phyloP scores from a whole-genome alignment of 1,140 invertebrate species.

The Lepidurus packardi region DNA sequence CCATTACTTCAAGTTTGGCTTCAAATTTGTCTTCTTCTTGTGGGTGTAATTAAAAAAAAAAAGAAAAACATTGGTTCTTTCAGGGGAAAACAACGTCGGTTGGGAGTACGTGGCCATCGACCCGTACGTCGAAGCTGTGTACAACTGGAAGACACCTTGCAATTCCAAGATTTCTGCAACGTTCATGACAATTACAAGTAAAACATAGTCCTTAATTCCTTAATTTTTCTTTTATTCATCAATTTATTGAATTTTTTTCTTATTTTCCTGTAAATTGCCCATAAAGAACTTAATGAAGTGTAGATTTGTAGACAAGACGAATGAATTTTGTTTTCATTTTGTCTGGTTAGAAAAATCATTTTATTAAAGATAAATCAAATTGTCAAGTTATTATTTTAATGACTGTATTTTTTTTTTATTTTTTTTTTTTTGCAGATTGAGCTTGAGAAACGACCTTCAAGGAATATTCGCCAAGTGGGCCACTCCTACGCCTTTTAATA shows the following conservation, averaged over 20 bases:
- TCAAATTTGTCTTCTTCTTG: not conserved
- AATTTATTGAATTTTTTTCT: too few species aligned
- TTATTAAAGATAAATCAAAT: not conserved
- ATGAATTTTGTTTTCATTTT: too few species aligned
- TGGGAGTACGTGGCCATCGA: conserved; percentile 16
- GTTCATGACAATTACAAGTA: not conserved
- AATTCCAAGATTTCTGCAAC: not conserved
- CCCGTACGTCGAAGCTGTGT: conserved; percentile 4
- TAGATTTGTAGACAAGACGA: too few species aligned
- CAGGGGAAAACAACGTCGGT: not conserved
- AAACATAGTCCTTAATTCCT: not conserved
- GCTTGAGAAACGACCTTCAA: conserved; percentile 12
- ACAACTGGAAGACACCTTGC: not conserved
- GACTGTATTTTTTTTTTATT: not conserved
- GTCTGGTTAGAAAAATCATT: too few species aligned
- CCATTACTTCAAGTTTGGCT: not conserved
- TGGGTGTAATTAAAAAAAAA: not conserved
- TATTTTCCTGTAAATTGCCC: not conserved
- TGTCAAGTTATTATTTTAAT: not conserved
- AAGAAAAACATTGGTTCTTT: not conserved
- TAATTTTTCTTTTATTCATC: too few species aligned
- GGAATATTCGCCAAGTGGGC: conserved; percentile 17
- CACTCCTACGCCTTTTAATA: conserved; percentile 17
- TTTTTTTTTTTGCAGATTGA: not conserved
- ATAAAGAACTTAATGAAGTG: not conserved